Conservation (phyloP, 2,113 vertebrate genomes). For the Siphamia tubifer region DNA sequence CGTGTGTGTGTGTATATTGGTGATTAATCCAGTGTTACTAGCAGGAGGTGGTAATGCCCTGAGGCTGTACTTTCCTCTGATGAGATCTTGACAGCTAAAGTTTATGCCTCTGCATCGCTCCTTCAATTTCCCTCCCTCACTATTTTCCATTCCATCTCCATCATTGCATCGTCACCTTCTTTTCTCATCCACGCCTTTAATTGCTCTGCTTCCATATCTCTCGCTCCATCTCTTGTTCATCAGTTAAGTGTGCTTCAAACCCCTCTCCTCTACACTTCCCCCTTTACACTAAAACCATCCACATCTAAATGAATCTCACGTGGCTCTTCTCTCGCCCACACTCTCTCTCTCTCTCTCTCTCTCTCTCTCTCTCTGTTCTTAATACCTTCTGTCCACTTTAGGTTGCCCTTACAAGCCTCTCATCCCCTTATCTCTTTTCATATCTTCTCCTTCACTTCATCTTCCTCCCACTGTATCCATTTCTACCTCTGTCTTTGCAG, state of each 20-base stretch:
- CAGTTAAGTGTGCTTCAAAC: constrained; percentile 7
- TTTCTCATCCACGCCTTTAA: constrained; percentile 15
- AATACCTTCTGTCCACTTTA: constrained; percentile 19
- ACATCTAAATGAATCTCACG: constrained; percentile 8
- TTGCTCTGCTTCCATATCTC: background rate
- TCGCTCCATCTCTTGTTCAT: constrained; percentile 7
- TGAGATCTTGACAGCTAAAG: constrained; percentile 66
- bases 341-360: constrained; percentile 8
- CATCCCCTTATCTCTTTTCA: background rate
- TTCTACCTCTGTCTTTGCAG: constrained; percentile 16
- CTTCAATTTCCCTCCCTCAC: background rate
- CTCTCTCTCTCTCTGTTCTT: constrained; percentile 11
- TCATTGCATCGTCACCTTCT: background rate
- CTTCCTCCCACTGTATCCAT: background rate
- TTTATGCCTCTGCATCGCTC: constrained; percentile 57
- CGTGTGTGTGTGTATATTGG: background rate
- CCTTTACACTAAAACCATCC: background rate
- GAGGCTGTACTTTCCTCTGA: constrained; percentile 64
- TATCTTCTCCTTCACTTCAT: constrained; percentile 5
- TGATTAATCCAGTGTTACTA: constrained; percentile 64
- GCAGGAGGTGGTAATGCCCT: constrained; percentile 54
- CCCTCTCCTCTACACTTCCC: background rate
- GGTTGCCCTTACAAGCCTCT: constrained; percentile 13
- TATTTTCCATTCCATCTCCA: constrained; percentile 1
- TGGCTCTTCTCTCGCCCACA: background rate